phyloP scores from a whole-genome alignment of 1,140 invertebrate genomes.

The Tenebrio molitor region DNA sequence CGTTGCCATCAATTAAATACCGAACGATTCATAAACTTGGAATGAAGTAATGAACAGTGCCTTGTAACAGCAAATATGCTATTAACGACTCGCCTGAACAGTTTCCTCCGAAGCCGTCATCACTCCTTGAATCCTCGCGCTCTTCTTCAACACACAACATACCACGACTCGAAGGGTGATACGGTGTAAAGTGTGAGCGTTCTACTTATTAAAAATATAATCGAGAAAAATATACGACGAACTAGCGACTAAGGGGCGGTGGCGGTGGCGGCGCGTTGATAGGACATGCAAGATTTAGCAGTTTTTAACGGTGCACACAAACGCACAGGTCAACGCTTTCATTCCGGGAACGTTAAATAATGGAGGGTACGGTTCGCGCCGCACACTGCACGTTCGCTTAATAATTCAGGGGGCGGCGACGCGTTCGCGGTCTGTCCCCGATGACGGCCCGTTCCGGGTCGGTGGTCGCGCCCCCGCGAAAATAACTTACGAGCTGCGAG shows the following conservation, averaged over 20 bases:
- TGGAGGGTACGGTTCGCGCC: slow-evolving; percentile 14
- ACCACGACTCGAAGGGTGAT: no score
- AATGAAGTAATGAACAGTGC: no score
- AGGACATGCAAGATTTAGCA: slow-evolving; percentile 25
- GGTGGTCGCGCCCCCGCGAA: not conserved
- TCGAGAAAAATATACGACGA: no score
- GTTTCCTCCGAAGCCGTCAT: no score
- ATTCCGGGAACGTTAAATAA: slow-evolving; percentile 21
- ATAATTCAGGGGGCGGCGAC: slow-evolving; percentile 8
- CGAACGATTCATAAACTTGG: no score
- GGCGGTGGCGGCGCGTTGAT: slow-evolving; percentile 8
- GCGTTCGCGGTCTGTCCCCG: not conserved
- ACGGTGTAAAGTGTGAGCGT: no score
- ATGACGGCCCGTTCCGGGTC: slow-evolving; percentile 1
- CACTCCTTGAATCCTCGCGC: no score
- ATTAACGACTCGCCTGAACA: no score
- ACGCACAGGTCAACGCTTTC: slow-evolving; percentile 30
- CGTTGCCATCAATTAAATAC: no score
- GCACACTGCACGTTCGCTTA: not conserved
- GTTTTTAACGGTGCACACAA: slow-evolving; percentile 31
- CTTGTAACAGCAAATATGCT: no score
- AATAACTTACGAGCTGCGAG: not conserved
- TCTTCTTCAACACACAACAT: no score
- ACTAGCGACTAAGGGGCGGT: not conserved
- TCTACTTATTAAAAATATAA: no score